Evolutionary conservation across 2,797 vertebrate genomes (phyloP).

Genomic region (Syngnathus acus): DNA sequence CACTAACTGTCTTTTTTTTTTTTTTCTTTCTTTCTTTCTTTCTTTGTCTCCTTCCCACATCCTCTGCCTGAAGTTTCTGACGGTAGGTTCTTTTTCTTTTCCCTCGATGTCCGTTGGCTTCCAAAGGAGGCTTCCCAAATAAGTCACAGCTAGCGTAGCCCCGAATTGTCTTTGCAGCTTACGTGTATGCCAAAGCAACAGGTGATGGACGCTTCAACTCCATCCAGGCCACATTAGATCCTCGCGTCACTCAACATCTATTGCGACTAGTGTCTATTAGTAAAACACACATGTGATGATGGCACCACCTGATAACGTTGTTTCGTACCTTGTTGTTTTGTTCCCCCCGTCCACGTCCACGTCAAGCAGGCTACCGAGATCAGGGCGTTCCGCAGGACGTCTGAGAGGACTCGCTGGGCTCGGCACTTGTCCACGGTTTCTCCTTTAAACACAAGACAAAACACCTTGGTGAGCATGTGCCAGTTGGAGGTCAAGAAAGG

Average conservation of each 20-base stretch:
- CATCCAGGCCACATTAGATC: background rate
- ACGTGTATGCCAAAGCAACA: background rate
- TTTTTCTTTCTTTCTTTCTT: background rate
- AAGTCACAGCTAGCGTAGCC: background rate
- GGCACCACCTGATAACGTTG: background rate
- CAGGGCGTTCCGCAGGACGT: slow-evolving; percentile 83
- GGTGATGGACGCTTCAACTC: background rate
- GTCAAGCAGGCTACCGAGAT: slow-evolving; percentile 79
- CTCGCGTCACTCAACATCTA: background rate
- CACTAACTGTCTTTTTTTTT: slow-evolving; percentile 13
- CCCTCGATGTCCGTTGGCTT: background rate
- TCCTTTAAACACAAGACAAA: background rate
- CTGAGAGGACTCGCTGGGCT: slow-evolving; percentile 52
- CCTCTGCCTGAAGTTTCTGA: slow-evolving; percentile 71
- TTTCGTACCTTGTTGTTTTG: background rate
- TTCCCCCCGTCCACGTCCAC: background rate
- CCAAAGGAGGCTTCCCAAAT: background rate
- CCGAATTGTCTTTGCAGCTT: background rate
- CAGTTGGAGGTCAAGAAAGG: background rate
- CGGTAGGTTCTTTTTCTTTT: slow-evolving; percentile 70
- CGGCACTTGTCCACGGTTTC: too few species aligned
- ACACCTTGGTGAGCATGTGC: background rate
- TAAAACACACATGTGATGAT: background rate
- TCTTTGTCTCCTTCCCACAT: background rate
- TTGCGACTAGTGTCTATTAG: too few species aligned